Evolutionary conservation across 2,888 invertebrate species (phyloP), one percentile per base, ranked within the genome.

Genomic region (Aleiodes alternator): DNA sequence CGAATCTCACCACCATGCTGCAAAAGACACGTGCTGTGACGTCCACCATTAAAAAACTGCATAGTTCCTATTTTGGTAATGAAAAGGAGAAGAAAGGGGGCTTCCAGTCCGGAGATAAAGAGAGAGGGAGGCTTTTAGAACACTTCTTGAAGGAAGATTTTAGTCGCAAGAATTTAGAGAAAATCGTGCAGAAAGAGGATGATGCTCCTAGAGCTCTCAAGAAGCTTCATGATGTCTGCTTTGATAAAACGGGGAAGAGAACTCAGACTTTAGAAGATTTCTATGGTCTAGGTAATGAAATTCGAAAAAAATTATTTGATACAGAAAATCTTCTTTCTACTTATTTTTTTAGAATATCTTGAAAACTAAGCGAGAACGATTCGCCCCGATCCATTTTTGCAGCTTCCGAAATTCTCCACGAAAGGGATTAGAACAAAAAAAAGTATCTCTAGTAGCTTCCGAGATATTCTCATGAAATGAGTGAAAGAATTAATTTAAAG

Each of bases 141-240:
- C 12, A 34, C 6, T 59, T 59, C 31, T n/a, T 59, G 11, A 34
- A 23, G 23, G 23, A 59, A 31, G 59, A 34, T 38, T 59, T 59
- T 11, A 59, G 4, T 6, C 59, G 31, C 3, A 0, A 3, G n/a
- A 34, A 34, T 34, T 31, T 59, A 34, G 29, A 14, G 3, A 59
- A n/a, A 5, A 59, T 59, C n/a, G 11, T 59, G 59, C 34, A 59
- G 31, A 14, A 31, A 31, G 12, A n/a, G 0, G n/a, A 12, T 4
- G 12, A 12, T 34, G n/a, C 12, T 31, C n/a, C 59, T 4, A 12
- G 31, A 12, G 59, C 59, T 31, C 34, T 59, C 11, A 5, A 11
- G 3, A 12, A 59, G 29, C 11, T 59, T 34, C 59, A 59, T 38
- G 12, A n/a, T n/a, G 59, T 59, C 34, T 59, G 31, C 31, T 59